These are phyloP conservation scores for Dolichallabes microphthalmus DNA, from an alignment of 2,113 vertebrate genomes.

Conservation along the genomic window DNA sequence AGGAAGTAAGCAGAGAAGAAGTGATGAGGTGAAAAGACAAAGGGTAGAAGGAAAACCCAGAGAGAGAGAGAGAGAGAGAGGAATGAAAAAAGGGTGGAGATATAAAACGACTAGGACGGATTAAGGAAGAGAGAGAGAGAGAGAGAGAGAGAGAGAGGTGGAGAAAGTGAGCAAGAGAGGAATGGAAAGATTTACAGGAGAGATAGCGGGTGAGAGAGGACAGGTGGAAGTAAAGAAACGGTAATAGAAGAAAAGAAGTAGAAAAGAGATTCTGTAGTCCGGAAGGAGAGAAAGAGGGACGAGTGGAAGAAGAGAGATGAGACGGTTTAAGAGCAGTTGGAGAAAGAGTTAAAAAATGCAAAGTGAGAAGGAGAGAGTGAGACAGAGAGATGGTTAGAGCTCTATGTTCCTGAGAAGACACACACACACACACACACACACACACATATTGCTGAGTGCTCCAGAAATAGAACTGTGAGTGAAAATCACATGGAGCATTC, in stretches of 20 bases:
- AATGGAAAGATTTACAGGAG: not conserved
- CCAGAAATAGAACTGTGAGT: constrained; percentile 45
- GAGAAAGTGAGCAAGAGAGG: not conserved
- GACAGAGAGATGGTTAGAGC: constrained; percentile 31
- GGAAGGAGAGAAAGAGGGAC: constrained; percentile 42
- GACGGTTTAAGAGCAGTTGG: not conserved
- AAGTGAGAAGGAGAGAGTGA: not conserved
- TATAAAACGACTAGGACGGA: too few relatives aligned
- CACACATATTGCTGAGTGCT: constrained; percentile 34
- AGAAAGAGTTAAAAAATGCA: constrained; percentile 40
- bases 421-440: constrained; percentile 28
- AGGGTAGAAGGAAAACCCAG: not conserved
- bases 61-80: too few relatives aligned
- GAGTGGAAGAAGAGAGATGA: constrained; percentile 9
- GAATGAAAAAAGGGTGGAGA: not conserved
- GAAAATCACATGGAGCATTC: not conserved
- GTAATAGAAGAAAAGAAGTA: not conserved
- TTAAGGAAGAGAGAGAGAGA: not conserved
- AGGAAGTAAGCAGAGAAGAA: not conserved
- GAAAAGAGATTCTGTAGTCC: not conserved
- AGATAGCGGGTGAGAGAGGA: constrained; percentile 14
- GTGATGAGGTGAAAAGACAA: not conserved
- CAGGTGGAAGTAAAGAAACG: constrained; percentile 15
- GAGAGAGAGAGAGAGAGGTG: not conserved
- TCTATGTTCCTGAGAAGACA: not conserved